These are phyloP conservation scores for Budorcas taxicolor DNA, from an alignment of 2,113 vertebrate genomes.

Conservation along the genomic window DNA sequence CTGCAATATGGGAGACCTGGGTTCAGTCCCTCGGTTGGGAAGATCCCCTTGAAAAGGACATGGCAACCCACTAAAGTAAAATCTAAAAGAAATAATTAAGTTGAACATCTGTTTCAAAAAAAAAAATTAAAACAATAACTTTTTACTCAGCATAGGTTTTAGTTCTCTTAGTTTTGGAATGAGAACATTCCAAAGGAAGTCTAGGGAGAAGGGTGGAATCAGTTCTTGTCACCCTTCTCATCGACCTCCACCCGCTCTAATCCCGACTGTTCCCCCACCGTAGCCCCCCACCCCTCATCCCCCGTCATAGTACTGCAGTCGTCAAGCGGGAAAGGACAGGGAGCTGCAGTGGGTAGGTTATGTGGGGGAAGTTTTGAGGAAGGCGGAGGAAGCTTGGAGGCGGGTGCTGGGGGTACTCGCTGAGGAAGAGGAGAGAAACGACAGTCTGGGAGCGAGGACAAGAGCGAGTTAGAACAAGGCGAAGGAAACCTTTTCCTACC, in stretches of 20 bases:
- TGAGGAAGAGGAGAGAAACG: background rate
- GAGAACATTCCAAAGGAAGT: background rate
- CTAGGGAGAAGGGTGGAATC: background rate
- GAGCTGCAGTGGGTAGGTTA: background rate
- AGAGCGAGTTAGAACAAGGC: accelerated
- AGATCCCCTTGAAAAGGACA: background rate
- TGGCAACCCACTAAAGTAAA: background rate
- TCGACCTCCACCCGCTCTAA: background rate
- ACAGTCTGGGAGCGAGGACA: no score
- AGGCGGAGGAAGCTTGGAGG: background rate
- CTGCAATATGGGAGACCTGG: background rate
- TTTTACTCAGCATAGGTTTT: background rate
- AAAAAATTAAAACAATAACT: background rate
- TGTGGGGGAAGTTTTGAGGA: background rate
- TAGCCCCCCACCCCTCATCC: accelerated
- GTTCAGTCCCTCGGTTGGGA: background rate
- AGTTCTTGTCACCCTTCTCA: background rate
- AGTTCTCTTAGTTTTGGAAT: background rate
- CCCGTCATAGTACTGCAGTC: accelerated
- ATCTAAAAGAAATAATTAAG: background rate
- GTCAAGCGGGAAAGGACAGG: background rate
- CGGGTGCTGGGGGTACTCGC: background rate
- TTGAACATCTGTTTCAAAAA: background rate
- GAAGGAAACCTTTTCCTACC: background rate
- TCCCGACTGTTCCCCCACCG: accelerated